Base-by-base conservation (phyloP, 2,113 vertebrate species). In the Dasypus novemcinctus region DNA sequence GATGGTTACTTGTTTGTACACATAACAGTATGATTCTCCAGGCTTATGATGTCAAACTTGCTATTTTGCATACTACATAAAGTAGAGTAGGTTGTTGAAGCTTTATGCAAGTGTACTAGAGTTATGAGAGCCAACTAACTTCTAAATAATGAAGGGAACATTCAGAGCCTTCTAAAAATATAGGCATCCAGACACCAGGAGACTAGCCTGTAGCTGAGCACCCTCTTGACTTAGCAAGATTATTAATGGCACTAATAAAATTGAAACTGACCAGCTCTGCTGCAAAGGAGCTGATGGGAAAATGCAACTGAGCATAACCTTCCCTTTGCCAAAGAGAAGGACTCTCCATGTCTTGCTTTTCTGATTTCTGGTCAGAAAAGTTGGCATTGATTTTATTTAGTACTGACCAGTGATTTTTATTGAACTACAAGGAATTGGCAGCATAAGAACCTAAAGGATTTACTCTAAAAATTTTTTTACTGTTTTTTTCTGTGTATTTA, bases 141-240 rank as follows among this genome's bases (percentile, higher is more conserved):
- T 68, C 52, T 89, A 78, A 91, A 63, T 93, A 86, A 92, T 91
- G 83, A 93, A 86, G 86, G 59, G 9, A 57, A 33, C 36, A 63
- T 71, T 79, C 46, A 94, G 0, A 85, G 23, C 0, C 20, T 90
- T 94, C 68, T 95, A 90, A 93, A 94, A 90, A 91, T 84, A 87
- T 17, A 96, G 59, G 36, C 33, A 59, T 86, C 11, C 3, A 36
- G 41, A 38, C 61, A 91, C 71, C 66, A 86, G 46, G n/a, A 95
- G 72, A 96, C 57, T 61, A 88, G 38, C 52, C 43, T 88, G n/a
- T 82, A 68, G 41, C 43, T 75, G 59, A n/a, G n/a, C n/a, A n/a
- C n/a, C n/a, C n/a, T n/a, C n/a, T n/a, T n/a, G n/a, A n/a, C n/a
- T n/a, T n/a, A n/a, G n/a, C n/a, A n/a, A n/a, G n/a, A n/a, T n/a